phyloP scores from a whole-genome alignment of 2,888 invertebrate genomes.

The Trachelus iudaicus region DNA sequence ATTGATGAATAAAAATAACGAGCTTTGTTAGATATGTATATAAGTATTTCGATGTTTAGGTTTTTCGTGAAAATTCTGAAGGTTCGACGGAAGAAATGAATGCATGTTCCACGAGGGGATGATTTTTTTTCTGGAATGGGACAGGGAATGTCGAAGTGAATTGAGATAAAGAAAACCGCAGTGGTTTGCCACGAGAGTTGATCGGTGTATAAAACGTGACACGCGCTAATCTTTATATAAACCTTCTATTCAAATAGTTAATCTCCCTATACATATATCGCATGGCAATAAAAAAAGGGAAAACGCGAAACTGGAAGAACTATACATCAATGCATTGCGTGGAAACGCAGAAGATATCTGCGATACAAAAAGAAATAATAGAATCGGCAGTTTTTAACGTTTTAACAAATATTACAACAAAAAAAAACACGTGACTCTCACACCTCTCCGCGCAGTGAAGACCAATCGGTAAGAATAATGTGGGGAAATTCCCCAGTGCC shows the following conservation, averaged over 20 bases:
- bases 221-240: not conserved
- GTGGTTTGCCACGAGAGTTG: not conserved
- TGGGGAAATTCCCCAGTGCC: not conserved
- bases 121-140: not conserved
- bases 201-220: not conserved
- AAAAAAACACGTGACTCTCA: not conserved
- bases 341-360: not conserved
- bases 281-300: not conserved
- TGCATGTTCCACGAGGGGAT: not conserved
- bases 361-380: not conserved
- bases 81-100: not conserved
- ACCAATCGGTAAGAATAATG: not conserved
- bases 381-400: not conserved
- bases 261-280: not conserved
- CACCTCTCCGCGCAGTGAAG: not conserved
- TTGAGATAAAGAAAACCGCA: not conserved
- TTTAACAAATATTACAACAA: not conserved
- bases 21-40: not conserved
- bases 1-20: not conserved
- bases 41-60: not conserved
- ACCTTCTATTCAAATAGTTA: not conserved
- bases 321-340: not conserved
- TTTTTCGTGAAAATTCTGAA: not conserved
- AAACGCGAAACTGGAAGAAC: not conserved
- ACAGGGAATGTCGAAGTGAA: not conserved